Evolutionary conservation across 2,888 invertebrate species (phyloP).

Genomic region (Mythimna vitellina): DNA sequence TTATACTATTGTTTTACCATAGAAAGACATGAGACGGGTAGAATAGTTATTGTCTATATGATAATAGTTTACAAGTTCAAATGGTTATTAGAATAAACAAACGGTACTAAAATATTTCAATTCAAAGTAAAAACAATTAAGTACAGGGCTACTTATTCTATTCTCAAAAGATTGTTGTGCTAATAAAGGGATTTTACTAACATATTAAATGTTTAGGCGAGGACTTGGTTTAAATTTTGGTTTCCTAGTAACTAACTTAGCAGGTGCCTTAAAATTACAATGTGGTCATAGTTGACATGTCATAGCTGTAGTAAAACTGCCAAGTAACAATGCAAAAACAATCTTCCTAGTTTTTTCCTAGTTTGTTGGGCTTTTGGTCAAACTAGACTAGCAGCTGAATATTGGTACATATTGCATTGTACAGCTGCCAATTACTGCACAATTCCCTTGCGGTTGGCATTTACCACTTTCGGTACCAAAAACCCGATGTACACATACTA

Average conservation of each 20-base stretch:
- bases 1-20: neutral
- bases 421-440: neutral
- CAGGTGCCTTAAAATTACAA: neutral
- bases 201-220: neutral
- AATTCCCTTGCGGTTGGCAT: neutral
- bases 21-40: no score
- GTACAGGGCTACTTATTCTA: neutral
- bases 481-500: no score
- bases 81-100: no score
- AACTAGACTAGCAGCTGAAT: neutral
- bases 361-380: no score
- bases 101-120: no score
- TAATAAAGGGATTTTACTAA: conserved; percentile 25
- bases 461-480: no score
- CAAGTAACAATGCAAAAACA: neutral
- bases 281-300: neutral
- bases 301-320: neutral
- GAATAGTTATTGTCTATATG: neutral
- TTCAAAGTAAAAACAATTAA: no score
- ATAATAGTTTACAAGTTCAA: neutral
- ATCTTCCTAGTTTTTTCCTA: neutral
- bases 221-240: neutral
- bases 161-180: neutral
- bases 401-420: no score
- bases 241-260: conserved; percentile 3